These are phyloP conservation scores for Liolophura sinensis DNA, from an alignment of 1,140 invertebrate species.

Conservation along the genomic window DNA sequence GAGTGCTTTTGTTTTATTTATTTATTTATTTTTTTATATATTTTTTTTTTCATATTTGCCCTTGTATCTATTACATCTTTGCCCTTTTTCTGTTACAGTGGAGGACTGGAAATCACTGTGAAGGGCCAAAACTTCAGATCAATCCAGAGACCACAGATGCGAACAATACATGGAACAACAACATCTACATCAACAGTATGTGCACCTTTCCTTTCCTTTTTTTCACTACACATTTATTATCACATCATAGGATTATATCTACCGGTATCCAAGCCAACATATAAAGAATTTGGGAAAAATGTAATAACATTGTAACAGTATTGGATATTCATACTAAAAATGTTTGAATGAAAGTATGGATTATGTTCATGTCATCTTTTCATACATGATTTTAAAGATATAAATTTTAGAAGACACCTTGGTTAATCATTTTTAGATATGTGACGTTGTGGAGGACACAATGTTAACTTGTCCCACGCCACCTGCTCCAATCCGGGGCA, in stretches of 20 bases:
- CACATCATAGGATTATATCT: not conserved
- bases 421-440: slow-evolving; percentile 58
- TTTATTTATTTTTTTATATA: not conserved
- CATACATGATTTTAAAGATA: too few species aligned
- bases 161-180: slow-evolving; percentile 12
- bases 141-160: slow-evolving; percentile 64
- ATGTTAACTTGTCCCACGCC: slow-evolving; percentile 96
- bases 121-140: slow-evolving; percentile 90
- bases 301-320: too few species aligned
- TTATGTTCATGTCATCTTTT: not conserved
- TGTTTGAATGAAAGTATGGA: not conserved
- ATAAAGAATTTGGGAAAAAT: too few species aligned
- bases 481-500: slow-evolving; percentile 67
- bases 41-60: not conserved
- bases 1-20: too few species aligned
- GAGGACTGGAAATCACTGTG: slow-evolving; percentile 90
- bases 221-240: not conserved
- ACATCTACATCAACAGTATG: slow-evolving; percentile 2
- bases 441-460: slow-evolving; percentile 82
- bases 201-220: too few species aligned
- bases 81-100: slow-evolving; percentile 67
- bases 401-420: too few species aligned
- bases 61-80: not conserved
- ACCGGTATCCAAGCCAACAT: too few species aligned
- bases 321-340: not conserved